Evolutionary conservation across 2,113 vertebrate genomes (phyloP).

Genomic region (Vombatus ursinus): DNA sequence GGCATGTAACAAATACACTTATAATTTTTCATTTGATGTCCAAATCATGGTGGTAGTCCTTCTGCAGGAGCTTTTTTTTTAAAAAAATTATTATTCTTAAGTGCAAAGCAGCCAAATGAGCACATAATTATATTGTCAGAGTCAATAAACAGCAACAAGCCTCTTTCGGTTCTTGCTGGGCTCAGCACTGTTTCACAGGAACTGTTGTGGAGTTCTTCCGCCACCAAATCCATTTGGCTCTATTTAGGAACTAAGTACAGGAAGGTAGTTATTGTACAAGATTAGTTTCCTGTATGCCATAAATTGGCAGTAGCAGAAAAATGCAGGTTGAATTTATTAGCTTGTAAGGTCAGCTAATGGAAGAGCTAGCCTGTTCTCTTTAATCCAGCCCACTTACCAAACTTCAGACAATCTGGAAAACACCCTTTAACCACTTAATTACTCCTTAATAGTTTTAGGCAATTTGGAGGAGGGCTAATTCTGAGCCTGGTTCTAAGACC

Average conservation of each 20-base stretch:
- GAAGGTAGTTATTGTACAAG: constrained; percentile 91
- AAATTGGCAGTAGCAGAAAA: constrained; percentile 87
- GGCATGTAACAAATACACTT: constrained; percentile 51
- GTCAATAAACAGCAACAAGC: constrained; percentile 79
- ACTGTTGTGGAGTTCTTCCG: constrained; percentile 80
- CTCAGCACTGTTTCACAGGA: constrained; percentile 82
- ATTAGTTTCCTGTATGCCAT: constrained; percentile 90
- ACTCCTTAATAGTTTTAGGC: constrained; percentile 73
- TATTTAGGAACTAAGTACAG: constrained; percentile 86
- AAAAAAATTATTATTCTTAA: constrained; percentile 56
- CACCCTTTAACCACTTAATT: constrained; percentile 75
- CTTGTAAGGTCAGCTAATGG: constrained; percentile 86
- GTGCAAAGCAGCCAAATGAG: constrained; percentile 80
- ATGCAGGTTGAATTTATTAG: constrained; percentile 86
- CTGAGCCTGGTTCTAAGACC: constrained; percentile 38
- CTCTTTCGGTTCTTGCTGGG: constrained; percentile 81
- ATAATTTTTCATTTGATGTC: constrained; percentile 57
- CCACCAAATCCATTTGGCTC: constrained; percentile 87
- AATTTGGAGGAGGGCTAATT: constrained; percentile 44
- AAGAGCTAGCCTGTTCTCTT: constrained; percentile 77
- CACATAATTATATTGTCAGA: constrained; percentile 82
- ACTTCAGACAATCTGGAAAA: constrained; percentile 64
- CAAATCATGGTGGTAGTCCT: constrained; percentile 47
- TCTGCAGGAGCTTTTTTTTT: constrained; percentile 8
- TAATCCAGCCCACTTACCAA: constrained; percentile 14